These are phyloP conservation scores for Plectropomus leopardus DNA, from an alignment of 2,113 vertebrate species.

Conservation along the genomic window DNA sequence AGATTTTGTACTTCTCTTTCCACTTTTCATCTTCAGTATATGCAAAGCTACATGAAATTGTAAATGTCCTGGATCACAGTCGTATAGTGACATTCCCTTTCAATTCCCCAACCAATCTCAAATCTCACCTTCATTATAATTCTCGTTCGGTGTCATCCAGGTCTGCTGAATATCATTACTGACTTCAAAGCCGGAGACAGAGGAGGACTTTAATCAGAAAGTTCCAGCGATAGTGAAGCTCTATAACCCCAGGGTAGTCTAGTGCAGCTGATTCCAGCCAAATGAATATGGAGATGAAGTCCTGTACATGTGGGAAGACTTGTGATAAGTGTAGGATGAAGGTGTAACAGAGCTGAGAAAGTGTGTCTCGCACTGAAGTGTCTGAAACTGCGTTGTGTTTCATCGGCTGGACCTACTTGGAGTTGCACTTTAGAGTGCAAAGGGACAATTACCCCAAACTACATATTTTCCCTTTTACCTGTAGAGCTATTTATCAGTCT, in stretches of 20 bases:
- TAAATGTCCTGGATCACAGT: constrained; percentile 1
- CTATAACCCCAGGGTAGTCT: constrained; percentile 49
- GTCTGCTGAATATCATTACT: constrained; percentile 56
- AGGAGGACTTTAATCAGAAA: constrained; percentile 61
- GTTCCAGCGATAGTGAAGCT: constrained; percentile 13
- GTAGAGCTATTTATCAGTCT: too few species aligned
- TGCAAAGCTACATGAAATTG: background rate
- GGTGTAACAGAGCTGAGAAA: background rate
- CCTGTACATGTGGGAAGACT: constrained; percentile 21
- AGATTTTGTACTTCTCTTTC: background rate
- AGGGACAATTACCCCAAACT: too few species aligned
- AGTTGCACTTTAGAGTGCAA: too few species aligned
- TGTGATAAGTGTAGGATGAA: constrained; percentile 7
- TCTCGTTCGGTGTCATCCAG: constrained; percentile 37
- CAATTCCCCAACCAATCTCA: constrained; percentile 40
- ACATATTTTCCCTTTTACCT: too few species aligned
- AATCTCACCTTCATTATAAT: constrained; percentile 61
- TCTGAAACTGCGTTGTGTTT: background rate
- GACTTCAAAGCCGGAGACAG: constrained; percentile 67
- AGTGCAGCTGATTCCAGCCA: constrained; percentile 28
- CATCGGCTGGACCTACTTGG: background rate
- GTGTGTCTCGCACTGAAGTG: background rate
- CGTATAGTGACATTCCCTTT: constrained; percentile 3
- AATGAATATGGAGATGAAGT: constrained; percentile 60
- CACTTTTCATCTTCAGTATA: background rate